Evolutionary conservation across 2,888 invertebrate genomes (phyloP), one percentile per base, ranked within the genome.

Genomic region (Carterocephalus palaemon): DNA sequence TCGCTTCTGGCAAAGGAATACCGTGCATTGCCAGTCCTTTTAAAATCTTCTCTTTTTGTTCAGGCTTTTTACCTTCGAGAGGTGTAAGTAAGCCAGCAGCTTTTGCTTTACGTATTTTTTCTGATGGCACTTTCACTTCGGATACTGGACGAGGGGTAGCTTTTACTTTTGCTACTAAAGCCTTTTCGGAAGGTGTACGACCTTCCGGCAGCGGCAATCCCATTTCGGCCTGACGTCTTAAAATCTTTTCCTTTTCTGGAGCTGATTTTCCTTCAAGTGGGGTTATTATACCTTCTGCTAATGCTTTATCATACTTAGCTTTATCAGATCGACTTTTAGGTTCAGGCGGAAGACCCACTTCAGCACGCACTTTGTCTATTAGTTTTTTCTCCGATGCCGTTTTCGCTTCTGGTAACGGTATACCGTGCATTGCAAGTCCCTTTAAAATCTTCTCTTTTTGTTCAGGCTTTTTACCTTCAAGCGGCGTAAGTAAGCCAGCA

Each of bases 131-230:
- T 26, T 31, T 19, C 36, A 34, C 40, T n/a, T 29, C 19, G 20
- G 12, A 2, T 19, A 29, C 15, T 13, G n/a, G n/a, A n/a, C n/a
- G n/a, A n/a, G n/a, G n/a, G n/a, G 10, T 13, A n/a, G 26, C 26
- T 13, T 7, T 7, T 7, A 26, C 6, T 2, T 26, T 26, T 26
- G 10, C 13, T 9, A 67, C 56, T 3, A 67, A 32, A 3, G 58
- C 54, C 46, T 61, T 66, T 53, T 65, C 64, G 12, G 68, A 67
- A n/a, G 56, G 3, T 2, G 64, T 64, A 8, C 64, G 43, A 1
- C 63, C 64, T 51, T 62, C 40, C 6, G 70, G 63, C 8, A 70
- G 37, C 0, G 60, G 52, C 7, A 68, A 16, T 0, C 62, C 66
- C 17, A 50, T 32, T 5, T 57, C 52, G 1, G 56, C 57, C 31